phyloP scores from a whole-genome alignment of 2,113 vertebrate genomes.

The Bubo bubo region DNA sequence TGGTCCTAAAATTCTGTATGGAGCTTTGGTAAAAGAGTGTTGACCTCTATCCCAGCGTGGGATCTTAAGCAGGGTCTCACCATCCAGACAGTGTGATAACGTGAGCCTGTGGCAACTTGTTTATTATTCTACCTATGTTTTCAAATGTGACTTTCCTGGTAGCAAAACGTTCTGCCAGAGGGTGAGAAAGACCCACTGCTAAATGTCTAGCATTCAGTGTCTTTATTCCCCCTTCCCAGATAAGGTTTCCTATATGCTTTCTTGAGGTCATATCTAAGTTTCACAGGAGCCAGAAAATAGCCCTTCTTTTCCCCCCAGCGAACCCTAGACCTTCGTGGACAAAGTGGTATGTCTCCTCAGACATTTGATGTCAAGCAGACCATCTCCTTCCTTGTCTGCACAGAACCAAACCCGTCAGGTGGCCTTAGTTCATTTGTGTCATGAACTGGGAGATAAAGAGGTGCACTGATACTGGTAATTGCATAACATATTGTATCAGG shows the following conservation, averaged over 20 bases:
- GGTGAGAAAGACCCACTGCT: background rate
- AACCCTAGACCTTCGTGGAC: background rate
- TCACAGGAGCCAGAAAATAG: constrained; percentile 21
- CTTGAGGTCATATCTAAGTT: background rate
- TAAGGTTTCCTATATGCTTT: background rate
- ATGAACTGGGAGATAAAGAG: background rate
- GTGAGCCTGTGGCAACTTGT: background rate
- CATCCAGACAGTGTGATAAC: background rate
- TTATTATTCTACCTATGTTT: background rate
- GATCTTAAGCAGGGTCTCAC: background rate
- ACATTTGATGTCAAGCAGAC: background rate
- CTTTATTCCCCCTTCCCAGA: background rate
- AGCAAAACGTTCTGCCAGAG: background rate
- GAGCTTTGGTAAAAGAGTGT: background rate
- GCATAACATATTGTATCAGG: background rate
- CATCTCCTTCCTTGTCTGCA: background rate
- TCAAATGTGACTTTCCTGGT: background rate
- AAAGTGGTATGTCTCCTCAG: background rate
- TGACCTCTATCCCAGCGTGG: background rate
- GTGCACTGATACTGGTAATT: background rate
- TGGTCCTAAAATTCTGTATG: background rate
- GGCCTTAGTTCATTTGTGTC: background rate
- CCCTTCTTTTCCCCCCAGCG: background rate
- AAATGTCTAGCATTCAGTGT: background rate
- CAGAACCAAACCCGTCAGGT: background rate